Evolutionary conservation across 2,797 vertebrate genomes (phyloP), one percentile per base, ranked within the genome.

Genomic region (Phalloptychus januarius): DNA sequence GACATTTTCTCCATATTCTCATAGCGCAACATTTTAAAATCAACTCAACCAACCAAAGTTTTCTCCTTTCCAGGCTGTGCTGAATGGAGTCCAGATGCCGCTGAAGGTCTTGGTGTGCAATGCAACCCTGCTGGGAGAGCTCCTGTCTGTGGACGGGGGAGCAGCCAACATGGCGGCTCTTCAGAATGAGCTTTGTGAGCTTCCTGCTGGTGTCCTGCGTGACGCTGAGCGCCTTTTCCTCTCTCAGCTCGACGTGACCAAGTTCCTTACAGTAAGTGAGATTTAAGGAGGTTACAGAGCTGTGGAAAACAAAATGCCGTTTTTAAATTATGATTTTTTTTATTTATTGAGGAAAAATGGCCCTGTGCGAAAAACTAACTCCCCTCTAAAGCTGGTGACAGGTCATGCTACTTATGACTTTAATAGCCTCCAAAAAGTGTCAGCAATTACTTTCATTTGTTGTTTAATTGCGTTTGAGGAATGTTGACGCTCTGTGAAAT

Each of bases 81-180:
- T 93, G 48, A 83, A 28, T 69, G 84, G 89, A 73, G 78, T 77
- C n/a, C 83, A 90, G 13, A 16, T 90, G 80, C 93, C 90, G 36
- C 90, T 96, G 50, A 95, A 94, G 58, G 86, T 91, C 2, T 44
- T 96, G 69, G 93, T 97, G 79, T 97, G 97, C 90, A 95, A 97
- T 1, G 70, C 77, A 0, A 95, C 93, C 8, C 58, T 91, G 58
- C 79, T 97, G 63, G 78, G 81, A 56, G 84, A 76, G 7, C 91
- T 95, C 84, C 85, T 97, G 81, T 86, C 1, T 0, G 83, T 91
- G 52, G 90, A 92, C 0, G 50, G 46, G 1, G 82, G 92, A 5
- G 85, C 86, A 8, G 79, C 74, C 0, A 78, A 75, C 25, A 82
- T 88, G 84, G 73, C 71, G 1, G 81, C 89, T 10, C 93, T 97